A percentile compares a stretch with the other conserved stretches of the same genome.
phyloP scores from a whole-genome alignment of 2,113 vertebrate species.

The Tachuris rubrigastra region DNA sequence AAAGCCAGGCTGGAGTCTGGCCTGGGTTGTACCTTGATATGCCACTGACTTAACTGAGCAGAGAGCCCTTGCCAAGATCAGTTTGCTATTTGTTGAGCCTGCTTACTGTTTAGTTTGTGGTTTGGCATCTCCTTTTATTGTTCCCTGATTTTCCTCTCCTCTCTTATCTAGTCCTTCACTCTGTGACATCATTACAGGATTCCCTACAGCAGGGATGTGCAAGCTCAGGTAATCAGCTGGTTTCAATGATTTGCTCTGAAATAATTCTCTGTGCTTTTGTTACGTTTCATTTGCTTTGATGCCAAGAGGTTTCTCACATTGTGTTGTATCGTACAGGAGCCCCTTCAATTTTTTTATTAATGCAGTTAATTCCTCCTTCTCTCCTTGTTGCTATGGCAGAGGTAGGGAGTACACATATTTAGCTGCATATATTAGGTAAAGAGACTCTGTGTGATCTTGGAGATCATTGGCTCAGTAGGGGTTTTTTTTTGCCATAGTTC shows the following conservation, averaged over 20 bases:
- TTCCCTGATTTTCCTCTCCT: constrained; percentile 63
- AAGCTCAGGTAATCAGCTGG: constrained; percentile 79
- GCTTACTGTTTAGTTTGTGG: constrained; percentile 57
- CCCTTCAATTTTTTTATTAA: constrained; percentile 32
- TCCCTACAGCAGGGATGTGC: constrained; percentile 81
- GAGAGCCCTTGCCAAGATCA: background rate
- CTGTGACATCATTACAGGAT: constrained; percentile 79
- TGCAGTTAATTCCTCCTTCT: constrained; percentile 26
- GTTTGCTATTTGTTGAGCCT: constrained; percentile 55
- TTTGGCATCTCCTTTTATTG: constrained; percentile 59
- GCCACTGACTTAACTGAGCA: background rate
- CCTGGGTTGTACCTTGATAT: background rate
- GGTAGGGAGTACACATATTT: constrained; percentile 13
- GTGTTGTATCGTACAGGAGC: background rate
- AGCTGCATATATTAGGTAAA: constrained; percentile 44
- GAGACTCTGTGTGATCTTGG: constrained; percentile 26
- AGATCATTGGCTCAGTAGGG: constrained; percentile 13
- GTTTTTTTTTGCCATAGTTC: constrained; percentile 9
- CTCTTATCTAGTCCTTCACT: constrained; percentile 76
- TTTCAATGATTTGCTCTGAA: constrained; percentile 45
- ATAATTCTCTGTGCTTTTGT: constrained; percentile 30
- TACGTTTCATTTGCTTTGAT: constrained; percentile 41
- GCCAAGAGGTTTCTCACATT: constrained; percentile 2
- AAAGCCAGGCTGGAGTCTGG: background rate
- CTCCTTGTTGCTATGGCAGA: constrained; percentile 55